These are phyloP conservation scores for Euzetes globulus DNA, from an alignment of 2,888 invertebrate species.

Conservation along the genomic window DNA sequence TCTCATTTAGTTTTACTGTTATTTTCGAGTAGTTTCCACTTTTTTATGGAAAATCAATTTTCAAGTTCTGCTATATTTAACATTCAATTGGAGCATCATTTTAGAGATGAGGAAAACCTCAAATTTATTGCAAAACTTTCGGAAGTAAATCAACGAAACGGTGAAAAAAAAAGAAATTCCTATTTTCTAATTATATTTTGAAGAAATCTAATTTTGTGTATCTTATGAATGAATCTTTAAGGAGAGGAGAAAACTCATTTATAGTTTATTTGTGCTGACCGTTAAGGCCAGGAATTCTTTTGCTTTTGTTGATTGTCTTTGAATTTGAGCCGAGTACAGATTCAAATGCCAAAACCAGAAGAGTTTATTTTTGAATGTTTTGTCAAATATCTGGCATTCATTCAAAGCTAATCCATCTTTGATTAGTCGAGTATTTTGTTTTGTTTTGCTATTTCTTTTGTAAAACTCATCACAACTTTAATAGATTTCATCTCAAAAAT, in stretches of 20 bases:
- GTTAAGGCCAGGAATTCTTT: not conserved
- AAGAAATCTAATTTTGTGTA: too few species aligned
- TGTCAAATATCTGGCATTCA: constrained; percentile 1
- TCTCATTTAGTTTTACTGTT: not conserved
- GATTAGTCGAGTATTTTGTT: not conserved
- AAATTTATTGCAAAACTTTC: not conserved
- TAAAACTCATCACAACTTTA: not conserved
- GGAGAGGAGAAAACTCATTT: too few species aligned
- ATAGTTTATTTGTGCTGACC: not conserved
- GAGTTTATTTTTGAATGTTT: not conserved
- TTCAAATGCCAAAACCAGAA: not conserved
- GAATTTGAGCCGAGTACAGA: not conserved
- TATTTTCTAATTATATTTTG: not conserved
- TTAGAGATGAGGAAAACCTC: not conserved
- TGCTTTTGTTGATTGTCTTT: not conserved
- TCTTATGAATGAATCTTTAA: too few species aligned
- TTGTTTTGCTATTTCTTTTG: not conserved
- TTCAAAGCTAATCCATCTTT: not conserved
- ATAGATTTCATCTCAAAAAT: not conserved
- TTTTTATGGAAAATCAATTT: not conserved
- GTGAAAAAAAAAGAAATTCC: not conserved
- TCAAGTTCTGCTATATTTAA: not conserved
- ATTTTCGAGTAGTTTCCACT: not conserved
- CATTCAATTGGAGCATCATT: not conserved
- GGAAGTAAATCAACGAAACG: not conserved